phyloP scores from a whole-genome alignment of 1,140 invertebrate genomes.

The Muscidifurax raptorellus region DNA sequence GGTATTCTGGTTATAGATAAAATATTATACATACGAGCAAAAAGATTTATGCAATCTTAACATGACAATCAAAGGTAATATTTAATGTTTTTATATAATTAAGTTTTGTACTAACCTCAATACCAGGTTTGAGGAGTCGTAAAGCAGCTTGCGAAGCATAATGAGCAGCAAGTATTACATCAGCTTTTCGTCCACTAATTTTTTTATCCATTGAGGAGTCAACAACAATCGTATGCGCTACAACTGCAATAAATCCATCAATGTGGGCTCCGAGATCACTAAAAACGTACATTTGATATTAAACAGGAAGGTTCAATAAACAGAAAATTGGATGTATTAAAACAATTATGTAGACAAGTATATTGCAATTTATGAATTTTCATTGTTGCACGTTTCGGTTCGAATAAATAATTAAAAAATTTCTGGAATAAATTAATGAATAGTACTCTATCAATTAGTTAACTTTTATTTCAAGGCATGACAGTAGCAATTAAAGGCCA shows the following conservation, averaged over 20 bases:
- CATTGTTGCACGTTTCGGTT: too few species aligned
- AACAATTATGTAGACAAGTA: too few species aligned
- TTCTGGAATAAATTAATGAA: too few species aligned
- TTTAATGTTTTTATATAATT: background rate
- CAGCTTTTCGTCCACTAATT: constrained; percentile 91
- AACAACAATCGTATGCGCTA: constrained; percentile 96
- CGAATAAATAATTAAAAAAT: too few species aligned
- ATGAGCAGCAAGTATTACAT: constrained; percentile 96
- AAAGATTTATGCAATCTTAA: too few species aligned
- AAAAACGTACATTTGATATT: constrained; percentile 60
- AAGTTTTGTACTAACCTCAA: constrained; percentile 80
- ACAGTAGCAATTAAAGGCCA: too few species aligned
- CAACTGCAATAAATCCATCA: constrained; percentile 99
- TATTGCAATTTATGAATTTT: background rate
- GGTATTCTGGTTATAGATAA: too few species aligned
- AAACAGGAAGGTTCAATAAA: too few species aligned
- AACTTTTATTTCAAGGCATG: too few species aligned
- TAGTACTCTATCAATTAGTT: too few species aligned
- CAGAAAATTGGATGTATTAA: too few species aligned
- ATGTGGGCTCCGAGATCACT: constrained; percentile 98
- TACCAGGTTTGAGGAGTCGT: constrained; percentile 92
- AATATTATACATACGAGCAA: too few species aligned
- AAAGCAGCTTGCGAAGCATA: constrained; percentile 96
- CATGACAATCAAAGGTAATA: background rate
- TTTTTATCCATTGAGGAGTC: constrained; percentile 84